These are phyloP conservation scores for Collichthys lucidus DNA, from an alignment of 2,113 vertebrate species.

Conservation along the genomic window DNA sequence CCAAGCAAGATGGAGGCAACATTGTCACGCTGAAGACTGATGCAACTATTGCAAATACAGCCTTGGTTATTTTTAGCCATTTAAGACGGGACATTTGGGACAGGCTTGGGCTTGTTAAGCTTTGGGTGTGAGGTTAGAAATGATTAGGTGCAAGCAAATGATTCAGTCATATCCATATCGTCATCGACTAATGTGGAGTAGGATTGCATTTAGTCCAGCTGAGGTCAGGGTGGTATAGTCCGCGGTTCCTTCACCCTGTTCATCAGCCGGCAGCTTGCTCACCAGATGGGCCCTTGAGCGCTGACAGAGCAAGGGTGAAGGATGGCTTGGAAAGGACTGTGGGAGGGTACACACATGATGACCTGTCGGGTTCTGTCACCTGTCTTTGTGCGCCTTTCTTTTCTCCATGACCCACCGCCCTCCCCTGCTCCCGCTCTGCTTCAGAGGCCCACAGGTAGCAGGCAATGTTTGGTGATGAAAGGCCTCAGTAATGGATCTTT, in stretches of 20 bases:
- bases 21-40: not conserved
- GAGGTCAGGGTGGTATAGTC: slow-evolving; percentile 9
- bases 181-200: not conserved
- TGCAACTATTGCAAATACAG: not conserved
- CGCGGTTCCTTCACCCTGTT: slow-evolving; percentile 46
- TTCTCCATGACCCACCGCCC: not conserved
- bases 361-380: slow-evolving; percentile 75
- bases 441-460: slow-evolving; percentile 69
- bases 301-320: slow-evolving; percentile 65
- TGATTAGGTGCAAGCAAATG: not conserved
- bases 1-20: not conserved
- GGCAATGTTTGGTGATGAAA: slow-evolving; percentile 73
- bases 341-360: slow-evolving; percentile 61
- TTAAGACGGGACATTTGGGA: not conserved
- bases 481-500: slow-evolving; percentile 74
- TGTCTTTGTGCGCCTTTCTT: slow-evolving; percentile 65
- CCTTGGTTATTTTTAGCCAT: not conserved
- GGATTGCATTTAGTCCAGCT: not conserved
- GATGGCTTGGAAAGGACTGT: slow-evolving; percentile 44
- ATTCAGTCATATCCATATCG: not conserved
- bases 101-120: not conserved
- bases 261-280: slow-evolving; percentile 63
- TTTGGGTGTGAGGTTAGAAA: not conserved
- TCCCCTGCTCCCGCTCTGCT: slow-evolving; percentile 16
- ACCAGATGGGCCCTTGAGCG: slow-evolving; percentile 59